These are phyloP conservation scores for Megalonaias nervosa DNA, from an alignment of 1,140 invertebrate genomes.

Conservation along the genomic window DNA sequence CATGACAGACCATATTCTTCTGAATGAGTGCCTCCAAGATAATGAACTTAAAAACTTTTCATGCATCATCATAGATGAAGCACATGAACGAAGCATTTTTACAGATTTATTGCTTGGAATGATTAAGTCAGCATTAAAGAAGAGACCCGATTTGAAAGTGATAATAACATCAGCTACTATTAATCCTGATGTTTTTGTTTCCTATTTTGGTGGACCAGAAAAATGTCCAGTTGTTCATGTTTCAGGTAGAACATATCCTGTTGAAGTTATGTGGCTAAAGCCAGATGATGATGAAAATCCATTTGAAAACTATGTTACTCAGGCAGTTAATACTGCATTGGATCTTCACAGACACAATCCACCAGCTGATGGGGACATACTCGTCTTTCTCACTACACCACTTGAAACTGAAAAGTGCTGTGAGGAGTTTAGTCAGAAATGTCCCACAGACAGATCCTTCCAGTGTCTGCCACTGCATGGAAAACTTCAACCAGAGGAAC, in stretches of 20 bases:
- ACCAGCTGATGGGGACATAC: no score
- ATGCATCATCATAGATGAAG: conserved; percentile 95
- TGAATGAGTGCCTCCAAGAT: conserved; percentile 92
- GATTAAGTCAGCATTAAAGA: conserved; percentile 76
- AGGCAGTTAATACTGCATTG: no score
- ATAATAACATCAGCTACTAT: conserved; percentile 71
- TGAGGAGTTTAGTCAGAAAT: no score
- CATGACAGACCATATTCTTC: conserved; percentile 98
- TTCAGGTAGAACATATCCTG: conserved; percentile 85
- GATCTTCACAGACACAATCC: no score
- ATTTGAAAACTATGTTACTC: conserved; percentile 84
- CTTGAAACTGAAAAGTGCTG: no score
- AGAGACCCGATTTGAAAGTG: conserved; percentile 56
- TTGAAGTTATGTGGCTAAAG: conserved; percentile 91
- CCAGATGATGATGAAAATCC: conserved; percentile 89
- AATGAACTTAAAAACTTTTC: conserved; percentile 76
- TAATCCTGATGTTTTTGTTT: conserved; percentile 73
- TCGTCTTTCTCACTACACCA: no score
- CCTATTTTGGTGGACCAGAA: conserved; percentile 86
- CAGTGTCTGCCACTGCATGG: no score
- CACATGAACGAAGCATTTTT: conserved; percentile 95
- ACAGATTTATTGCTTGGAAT: conserved; percentile 93
- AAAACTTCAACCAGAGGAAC: no score
- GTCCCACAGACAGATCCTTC: no score
- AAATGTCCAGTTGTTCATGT: conserved; percentile 97